These are phyloP conservation scores for Dendrocopos noguchii DNA, from an alignment of 2,113 vertebrate species.

Conservation along the genomic window DNA sequence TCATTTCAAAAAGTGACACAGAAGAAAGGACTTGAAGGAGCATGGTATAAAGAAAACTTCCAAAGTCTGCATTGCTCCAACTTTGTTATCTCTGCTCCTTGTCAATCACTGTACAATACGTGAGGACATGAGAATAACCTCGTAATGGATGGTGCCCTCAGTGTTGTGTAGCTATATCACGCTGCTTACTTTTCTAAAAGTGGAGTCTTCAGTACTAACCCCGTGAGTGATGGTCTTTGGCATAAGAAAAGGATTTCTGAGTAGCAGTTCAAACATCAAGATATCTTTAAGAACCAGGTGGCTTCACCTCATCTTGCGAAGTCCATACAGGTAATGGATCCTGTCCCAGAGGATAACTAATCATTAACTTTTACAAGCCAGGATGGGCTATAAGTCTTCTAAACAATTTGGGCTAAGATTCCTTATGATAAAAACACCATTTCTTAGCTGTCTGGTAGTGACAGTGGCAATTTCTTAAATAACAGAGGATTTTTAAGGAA, in stretches of 20 bases:
- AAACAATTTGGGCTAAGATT: neutral
- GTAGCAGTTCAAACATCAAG: neutral
- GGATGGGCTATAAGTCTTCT: neutral
- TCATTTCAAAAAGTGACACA: neutral
- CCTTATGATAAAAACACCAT: neutral
- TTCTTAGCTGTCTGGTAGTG: neutral
- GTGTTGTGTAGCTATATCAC: accelerated
- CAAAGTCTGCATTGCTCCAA: neutral
- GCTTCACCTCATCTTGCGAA: neutral
- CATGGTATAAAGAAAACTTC: neutral
- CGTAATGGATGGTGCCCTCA: neutral
- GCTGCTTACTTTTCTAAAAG: neutral
- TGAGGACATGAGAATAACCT: neutral
- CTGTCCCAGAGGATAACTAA: neutral
- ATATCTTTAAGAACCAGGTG: neutral
- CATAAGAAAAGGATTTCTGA: neutral
- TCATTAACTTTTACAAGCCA: neutral
- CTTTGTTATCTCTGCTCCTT: neutral
- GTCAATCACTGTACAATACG: neutral
- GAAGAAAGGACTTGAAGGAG: neutral
- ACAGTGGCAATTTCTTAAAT: neutral
- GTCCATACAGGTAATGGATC: neutral
- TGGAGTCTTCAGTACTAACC: neutral
- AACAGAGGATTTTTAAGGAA: neutral
- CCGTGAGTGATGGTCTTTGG: neutral